These are phyloP conservation scores for Hydrolagus affinis DNA, from an alignment of 2,113 vertebrate genomes.

Conservation along the genomic window DNA sequence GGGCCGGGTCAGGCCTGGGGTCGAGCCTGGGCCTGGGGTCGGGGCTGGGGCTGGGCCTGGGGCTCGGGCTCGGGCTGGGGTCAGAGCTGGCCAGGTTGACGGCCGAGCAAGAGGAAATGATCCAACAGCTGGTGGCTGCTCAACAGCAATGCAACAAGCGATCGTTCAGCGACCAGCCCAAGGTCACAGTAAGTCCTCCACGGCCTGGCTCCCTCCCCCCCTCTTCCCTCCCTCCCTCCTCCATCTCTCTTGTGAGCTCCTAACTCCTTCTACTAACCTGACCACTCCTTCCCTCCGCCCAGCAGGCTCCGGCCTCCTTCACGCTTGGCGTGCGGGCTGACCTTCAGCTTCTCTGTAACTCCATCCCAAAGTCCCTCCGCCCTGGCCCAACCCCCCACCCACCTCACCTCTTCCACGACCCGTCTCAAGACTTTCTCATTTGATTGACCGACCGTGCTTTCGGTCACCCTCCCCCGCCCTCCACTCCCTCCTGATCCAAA, in stretches of 20 bases:
- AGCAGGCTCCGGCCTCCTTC: no score
- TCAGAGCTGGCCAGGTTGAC: conserved; percentile 44
- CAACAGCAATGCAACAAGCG: conserved; percentile 61
- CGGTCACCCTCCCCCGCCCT: no score
- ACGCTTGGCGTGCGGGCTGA: no score
- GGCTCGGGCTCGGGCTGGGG: conserved; percentile 30
- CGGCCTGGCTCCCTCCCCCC: background rate
- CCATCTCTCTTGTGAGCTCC: background rate
- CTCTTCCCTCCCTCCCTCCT: background rate
- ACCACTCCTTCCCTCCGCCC: no score
- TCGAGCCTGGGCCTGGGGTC: background rate
- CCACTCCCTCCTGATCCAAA: no score
- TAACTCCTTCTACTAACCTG: no score
- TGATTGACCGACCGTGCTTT: no score
- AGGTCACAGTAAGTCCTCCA: conserved; percentile 51
- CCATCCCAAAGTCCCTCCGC: conserved; percentile 52
- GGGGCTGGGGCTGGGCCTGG: background rate
- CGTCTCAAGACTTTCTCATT: no score
- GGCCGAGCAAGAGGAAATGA: conserved; percentile 52
- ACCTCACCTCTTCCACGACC: background rate
- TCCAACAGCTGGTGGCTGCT: conserved; percentile 52
- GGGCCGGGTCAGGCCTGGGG: background rate
- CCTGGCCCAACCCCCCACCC: background rate
- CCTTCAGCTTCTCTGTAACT: no score
- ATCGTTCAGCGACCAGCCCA: conserved; percentile 59